Evolutionary conservation across 2,113 vertebrate species (phyloP).

Genomic region (Gallinago jamesoni): DNA sequence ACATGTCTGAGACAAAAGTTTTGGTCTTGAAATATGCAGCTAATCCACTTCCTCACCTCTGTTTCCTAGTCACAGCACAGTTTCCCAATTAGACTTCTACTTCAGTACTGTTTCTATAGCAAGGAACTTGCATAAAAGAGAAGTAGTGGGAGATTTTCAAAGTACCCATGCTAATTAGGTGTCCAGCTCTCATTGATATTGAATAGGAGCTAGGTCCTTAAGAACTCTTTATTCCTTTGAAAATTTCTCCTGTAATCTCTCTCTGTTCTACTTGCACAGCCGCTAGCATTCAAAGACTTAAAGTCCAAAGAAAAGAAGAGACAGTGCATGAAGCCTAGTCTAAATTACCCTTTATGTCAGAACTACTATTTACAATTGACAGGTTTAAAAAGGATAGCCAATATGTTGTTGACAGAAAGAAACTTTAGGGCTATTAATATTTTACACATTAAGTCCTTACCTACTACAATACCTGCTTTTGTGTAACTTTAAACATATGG

Average conservation of each 20-base stretch:
- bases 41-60: not conserved
- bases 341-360: not conserved
- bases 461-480: not conserved
- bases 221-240: constrained; percentile 17
- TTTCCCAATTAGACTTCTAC: constrained; percentile 21
- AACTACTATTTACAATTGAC: not conserved
- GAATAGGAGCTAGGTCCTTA: not conserved
- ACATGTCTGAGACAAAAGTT: not conserved
- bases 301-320: not conserved
- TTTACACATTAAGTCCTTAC: not conserved
- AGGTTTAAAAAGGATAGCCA: not conserved
- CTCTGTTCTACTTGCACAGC: not conserved
- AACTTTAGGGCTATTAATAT: not conserved
- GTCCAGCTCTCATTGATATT: constrained; percentile 15
- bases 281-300: not conserved
- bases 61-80: not conserved
- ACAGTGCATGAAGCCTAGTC: not conserved
- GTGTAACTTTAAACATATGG: not conserved
- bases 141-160: constrained; percentile 5
- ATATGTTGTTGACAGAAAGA: not conserved
- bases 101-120: not conserved
- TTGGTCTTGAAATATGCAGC: not conserved
- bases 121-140: not conserved
- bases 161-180: constrained; percentile 22
- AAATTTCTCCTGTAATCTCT: constrained; percentile 10